Evolutionary conservation across 2,113 vertebrate species (phyloP).

Genomic region (Syrmaticus mikado): DNA sequence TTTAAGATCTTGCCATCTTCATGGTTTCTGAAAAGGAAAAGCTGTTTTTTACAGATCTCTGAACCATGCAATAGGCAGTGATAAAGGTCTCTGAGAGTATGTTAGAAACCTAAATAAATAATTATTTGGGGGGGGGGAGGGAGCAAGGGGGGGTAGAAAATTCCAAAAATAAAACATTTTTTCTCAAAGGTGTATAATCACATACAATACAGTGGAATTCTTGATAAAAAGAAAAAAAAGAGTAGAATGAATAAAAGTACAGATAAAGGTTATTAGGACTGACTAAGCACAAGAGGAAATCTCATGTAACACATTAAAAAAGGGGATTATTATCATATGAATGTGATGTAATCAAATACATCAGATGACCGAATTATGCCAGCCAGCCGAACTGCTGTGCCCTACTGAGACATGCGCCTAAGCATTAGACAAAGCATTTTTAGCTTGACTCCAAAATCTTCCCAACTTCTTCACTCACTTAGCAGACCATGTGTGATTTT

Average conservation of each 20-base stretch:
- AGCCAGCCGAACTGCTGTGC: neutral
- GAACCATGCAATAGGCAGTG: neutral
- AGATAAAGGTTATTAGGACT: neutral
- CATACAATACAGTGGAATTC: neutral
- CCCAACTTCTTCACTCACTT: neutral
- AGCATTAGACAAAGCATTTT: neutral
- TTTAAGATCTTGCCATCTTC: neutral
- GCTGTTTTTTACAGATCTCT: neutral
- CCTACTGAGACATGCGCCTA: neutral
- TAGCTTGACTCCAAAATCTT: neutral
- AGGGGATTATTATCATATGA: neutral
- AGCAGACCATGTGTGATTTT: neutral
- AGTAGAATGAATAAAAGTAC: neutral
- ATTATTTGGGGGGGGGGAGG: neutral
- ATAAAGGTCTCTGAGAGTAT: neutral
- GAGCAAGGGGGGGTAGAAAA: neutral
- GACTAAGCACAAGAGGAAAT: neutral
- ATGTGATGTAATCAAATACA: neutral
- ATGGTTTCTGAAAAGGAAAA: neutral
- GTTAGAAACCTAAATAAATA: neutral
- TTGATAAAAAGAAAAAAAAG: neutral
- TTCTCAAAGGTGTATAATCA: neutral
- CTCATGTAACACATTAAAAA: neutral
- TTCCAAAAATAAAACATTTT: neutral
- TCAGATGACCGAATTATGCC: neutral